Conservation (phyloP, 1,140 invertebrate species). For the Bombus balteatus region DNA sequence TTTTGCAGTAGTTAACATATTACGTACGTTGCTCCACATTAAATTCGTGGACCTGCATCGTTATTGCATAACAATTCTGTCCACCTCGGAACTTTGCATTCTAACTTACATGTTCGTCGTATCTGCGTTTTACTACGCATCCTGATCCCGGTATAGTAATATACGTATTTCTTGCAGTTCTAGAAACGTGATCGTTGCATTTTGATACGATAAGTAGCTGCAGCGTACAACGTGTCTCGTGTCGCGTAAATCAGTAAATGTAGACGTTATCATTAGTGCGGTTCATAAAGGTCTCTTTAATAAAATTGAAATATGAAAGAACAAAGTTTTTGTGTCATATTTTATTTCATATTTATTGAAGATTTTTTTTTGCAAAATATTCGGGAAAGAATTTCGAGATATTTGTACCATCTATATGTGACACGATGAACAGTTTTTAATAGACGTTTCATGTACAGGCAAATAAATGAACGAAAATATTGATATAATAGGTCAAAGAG, state of each 20-base stretch:
- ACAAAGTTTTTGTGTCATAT: not conserved
- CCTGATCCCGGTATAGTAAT: not conserved
- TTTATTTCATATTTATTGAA: not conserved
- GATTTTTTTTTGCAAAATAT: not conserved
- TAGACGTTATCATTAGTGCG: not conserved
- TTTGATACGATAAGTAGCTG: not conserved
- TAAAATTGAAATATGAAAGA: not conserved
- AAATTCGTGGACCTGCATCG: conserved; percentile 46
- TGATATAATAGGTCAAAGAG: not conserved
- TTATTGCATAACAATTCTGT: conserved; percentile 24
- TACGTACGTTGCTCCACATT: conserved; percentile 64
- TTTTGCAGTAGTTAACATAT: conserved; percentile 67
- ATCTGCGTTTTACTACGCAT: not conserved
- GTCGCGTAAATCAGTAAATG: not conserved
- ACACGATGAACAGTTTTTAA: not conserved
- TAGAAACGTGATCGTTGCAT: not conserved
- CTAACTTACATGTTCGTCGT: conserved; percentile 57
- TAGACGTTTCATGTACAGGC: not conserved
- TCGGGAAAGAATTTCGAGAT: not conserved
- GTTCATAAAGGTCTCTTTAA: too few relatives aligned
- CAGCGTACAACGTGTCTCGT: not conserved
- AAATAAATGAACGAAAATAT: too few relatives aligned
- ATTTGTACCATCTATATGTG: not conserved
- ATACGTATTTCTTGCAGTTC: too few relatives aligned
- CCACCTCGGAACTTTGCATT: conserved; percentile 41